Evolutionary conservation across 2,113 vertebrate genomes (phyloP).

Genomic region (Myrmecobius fasciatus): DNA sequence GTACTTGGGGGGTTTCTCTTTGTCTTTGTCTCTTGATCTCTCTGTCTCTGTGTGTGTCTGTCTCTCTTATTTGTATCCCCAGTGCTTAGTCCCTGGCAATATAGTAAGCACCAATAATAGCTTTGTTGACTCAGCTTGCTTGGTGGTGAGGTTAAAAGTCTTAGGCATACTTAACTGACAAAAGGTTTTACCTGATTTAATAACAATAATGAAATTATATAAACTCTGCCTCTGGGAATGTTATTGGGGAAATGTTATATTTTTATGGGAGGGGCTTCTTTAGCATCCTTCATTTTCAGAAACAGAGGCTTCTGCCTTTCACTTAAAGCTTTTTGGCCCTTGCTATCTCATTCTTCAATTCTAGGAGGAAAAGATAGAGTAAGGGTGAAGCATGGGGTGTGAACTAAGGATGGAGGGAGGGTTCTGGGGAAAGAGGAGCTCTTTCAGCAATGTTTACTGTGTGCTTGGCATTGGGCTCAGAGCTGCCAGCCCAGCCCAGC

Average conservation of each 20-base stretch:
- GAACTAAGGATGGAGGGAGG: neutral
- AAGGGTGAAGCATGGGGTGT: neutral
- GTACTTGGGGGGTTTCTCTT: neutral
- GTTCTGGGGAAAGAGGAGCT: neutral
- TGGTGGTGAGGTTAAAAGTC: neutral
- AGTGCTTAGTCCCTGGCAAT: neutral
- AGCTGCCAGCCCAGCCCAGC: too few relatives aligned
- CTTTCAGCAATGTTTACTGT: neutral
- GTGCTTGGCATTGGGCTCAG: neutral
- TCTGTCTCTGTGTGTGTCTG: neutral
- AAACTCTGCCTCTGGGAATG: neutral
- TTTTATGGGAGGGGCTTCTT: neutral
- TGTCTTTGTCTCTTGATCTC: too few relatives aligned
- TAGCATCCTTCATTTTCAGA: neutral
- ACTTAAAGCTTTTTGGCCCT: neutral
- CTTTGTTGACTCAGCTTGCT: neutral
- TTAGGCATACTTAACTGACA: neutral
- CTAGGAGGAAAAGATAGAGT: neutral
- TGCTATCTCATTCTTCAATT: neutral
- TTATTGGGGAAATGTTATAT: neutral
- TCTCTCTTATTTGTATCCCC: too few relatives aligned
- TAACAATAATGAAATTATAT: neutral
- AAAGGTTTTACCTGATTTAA: slow-evolving; percentile 9
- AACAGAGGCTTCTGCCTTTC: neutral
- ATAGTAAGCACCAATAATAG: neutral